Evolutionary conservation across 2,888 invertebrate species (phyloP), one percentile per base, ranked within the genome.

Genomic region (Dryomyza anilis): DNA sequence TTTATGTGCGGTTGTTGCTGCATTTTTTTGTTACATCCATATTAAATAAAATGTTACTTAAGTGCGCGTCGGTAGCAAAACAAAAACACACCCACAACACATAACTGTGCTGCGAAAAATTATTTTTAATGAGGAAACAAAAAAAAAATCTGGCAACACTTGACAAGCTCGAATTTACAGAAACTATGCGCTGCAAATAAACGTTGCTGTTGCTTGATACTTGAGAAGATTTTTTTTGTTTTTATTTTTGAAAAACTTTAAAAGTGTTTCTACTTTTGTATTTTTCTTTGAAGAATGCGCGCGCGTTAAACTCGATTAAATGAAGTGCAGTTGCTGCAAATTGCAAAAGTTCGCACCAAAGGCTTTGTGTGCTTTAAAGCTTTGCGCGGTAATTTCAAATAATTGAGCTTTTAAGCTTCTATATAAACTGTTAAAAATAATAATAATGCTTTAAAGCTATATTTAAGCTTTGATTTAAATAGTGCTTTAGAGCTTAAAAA

Each of bases 81-180:
- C 19, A 56, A 36, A 3, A 57, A 45, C 45, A 57, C n/a, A 45
- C 12, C 14, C 10, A 58, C 29, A 58, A 58, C 23, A 50, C 19
- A 25, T 6, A 50, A 25, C 50, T 50, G 23, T 23, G 1, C 23
- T 8, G 23, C 21, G 25, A 58, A 29, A 43, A 53, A 61, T 61
- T 61, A 61, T 39, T 61, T 61, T 61, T 61, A 61, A 61, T 61
- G 61, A 61, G 61, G 53, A 43, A 43, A 43, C 33, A 33, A 33
- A 7, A 33, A 33, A n/a, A n/a, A 7, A 33, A 33, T 33, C 43
- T 43, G 8, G 16, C 43, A 16, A 16, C 43, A 10, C 43, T 43
- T 16, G 43, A 43, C 8, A 16, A 43, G n/a, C 43, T n/a, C n/a
- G n/a, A n/a, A n/a, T n/a, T n/a, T n/a, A n/a, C n/a, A n/a, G n/a